Conservation (phyloP, 2,888 invertebrate genomes). For the Dicyrtoma fusca region DNA sequence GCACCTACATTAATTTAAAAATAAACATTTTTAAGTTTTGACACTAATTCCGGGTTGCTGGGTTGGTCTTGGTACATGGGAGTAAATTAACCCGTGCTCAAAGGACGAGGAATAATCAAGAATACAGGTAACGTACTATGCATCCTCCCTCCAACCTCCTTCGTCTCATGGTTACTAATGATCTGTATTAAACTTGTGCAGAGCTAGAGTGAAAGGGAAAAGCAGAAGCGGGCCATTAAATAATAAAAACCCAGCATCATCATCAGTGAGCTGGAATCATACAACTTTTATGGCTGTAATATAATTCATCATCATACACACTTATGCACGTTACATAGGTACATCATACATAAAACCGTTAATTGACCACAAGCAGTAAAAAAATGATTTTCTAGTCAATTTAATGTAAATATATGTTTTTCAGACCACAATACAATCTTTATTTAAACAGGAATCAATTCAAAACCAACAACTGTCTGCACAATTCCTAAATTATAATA, state of each 20-base stretch:
- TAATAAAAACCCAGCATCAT: conserved; percentile 14
- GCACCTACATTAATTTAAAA: too few relatives aligned
- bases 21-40: too few relatives aligned
- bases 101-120: too few relatives aligned
- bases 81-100: too few relatives aligned
- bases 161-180: conserved; percentile 9
- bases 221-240: conserved; percentile 23
- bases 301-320: conserved; percentile 18
- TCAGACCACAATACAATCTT: conserved; percentile 2
- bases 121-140: neutral
- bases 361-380: conserved; percentile 15
- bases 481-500: conserved; percentile 10
- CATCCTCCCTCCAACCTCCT: neutral
- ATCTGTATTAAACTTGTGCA: neutral
- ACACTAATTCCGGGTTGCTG: too few relatives aligned
- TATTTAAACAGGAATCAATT: conserved; percentile 22
- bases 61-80: too few relatives aligned
- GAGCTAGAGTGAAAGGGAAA: conserved; percentile 7
- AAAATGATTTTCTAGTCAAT: neutral
- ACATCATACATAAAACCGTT: conserved; percentile 1
- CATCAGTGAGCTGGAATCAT: neutral
- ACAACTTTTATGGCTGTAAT: conserved; percentile 14
- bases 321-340: neutral
- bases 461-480: conserved; percentile 8
- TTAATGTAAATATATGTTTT: neutral